These are phyloP conservation scores for Chaenogobius annularis DNA, from an alignment of 2,113 vertebrate species.

Conservation along the genomic window DNA sequence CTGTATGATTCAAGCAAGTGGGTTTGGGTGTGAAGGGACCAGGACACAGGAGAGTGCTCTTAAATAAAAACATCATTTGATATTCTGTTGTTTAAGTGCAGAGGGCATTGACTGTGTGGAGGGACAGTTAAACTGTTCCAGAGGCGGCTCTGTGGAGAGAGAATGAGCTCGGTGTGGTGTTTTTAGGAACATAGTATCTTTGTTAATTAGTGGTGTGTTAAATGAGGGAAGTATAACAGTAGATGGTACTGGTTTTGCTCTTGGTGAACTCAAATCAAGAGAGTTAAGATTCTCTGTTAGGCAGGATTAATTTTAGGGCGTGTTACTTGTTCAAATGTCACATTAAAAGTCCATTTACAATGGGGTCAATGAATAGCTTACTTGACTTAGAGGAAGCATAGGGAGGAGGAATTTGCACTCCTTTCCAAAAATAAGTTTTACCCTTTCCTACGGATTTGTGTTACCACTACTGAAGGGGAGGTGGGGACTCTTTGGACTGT, in stretches of 20 bases:
- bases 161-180: slow-evolving; percentile 58
- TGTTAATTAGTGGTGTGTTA: slow-evolving; percentile 48
- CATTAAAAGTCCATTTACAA: slow-evolving; percentile 76
- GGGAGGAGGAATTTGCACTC: slow-evolving; percentile 76
- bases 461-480: slow-evolving; percentile 70
- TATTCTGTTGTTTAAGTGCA: slow-evolving; percentile 50
- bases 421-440: slow-evolving; percentile 77
- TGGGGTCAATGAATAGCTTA: slow-evolving; percentile 77
- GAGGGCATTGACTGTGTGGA: slow-evolving; percentile 35
- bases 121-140: slow-evolving; percentile 63
- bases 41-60: slow-evolving; percentile 53
- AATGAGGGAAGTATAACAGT: slow-evolving; percentile 56
- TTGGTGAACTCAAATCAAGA: slow-evolving; percentile 30
- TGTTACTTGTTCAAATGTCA: slow-evolving; percentile 69
- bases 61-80: slow-evolving; percentile 67
- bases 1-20: slow-evolving; percentile 51
- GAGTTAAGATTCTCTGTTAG: slow-evolving; percentile 46
- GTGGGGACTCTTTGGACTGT: slow-evolving; percentile 61
- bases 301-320: slow-evolving; percentile 67
- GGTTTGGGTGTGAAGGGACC: slow-evolving; percentile 59
- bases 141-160: slow-evolving; percentile 61
- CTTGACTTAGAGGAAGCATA: slow-evolving; percentile 76
- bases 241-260: slow-evolving; percentile 48
- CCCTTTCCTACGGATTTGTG: slow-evolving; percentile 74
- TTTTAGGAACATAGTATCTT: slow-evolving; percentile 68